phyloP scores from a whole-genome alignment of 1,140 invertebrate genomes.

The Euwallacea similis region DNA sequence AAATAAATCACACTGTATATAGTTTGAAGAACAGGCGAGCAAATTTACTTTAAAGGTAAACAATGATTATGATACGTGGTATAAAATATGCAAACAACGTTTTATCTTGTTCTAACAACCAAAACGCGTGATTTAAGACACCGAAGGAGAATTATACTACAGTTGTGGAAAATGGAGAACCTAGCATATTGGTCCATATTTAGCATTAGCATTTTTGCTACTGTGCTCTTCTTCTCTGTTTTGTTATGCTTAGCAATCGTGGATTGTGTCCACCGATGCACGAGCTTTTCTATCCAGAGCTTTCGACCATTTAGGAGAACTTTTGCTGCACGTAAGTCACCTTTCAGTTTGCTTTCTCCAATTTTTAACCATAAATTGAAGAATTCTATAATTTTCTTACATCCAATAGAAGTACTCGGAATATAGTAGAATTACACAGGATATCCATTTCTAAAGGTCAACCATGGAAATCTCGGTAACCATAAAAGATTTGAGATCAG shows the following conservation, averaged over 20 bases:
- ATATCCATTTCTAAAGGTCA: background rate
- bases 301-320: background rate
- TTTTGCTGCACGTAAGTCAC: background rate
- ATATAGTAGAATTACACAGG: background rate
- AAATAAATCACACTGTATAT: too few species aligned
- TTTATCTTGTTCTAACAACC: too few species aligned
- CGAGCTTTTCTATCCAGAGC: background rate
- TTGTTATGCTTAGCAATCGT: background rate
- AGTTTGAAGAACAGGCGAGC: too few species aligned
- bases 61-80: too few species aligned
- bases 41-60: too few species aligned
- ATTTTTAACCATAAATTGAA: background rate
- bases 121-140: background rate
- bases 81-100: too few species aligned
- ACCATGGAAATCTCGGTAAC: too few species aligned
- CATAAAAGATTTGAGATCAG: too few species aligned
- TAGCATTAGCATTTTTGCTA: background rate
- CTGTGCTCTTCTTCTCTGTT: background rate
- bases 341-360: too few species aligned
- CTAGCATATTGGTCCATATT: background rate
- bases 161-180: background rate
- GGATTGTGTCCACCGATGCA: conserved; percentile 1
- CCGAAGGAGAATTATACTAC: background rate
- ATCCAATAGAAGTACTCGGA: background rate
- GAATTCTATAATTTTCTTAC: background rate